Percentiles rank a stretch among this genome's conserved stretches.
These are phyloP conservation scores for Ahaetulla prasina DNA, from an alignment of 2,113 vertebrate genomes.

Conservation along the genomic window DNA sequence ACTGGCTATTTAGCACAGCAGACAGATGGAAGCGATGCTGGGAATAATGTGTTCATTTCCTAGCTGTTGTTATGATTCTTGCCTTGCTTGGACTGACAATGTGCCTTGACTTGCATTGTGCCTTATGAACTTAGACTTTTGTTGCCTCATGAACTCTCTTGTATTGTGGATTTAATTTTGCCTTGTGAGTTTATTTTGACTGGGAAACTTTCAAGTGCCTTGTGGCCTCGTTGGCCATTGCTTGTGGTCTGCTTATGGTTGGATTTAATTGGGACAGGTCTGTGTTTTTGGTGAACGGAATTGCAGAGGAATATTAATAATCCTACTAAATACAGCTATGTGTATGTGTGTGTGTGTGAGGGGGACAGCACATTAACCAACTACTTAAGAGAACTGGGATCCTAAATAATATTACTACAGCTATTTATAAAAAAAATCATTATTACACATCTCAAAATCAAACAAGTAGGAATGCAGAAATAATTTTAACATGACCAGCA, in stretches of 20 bases:
- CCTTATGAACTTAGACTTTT: no score
- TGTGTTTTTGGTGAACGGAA: not conserved
- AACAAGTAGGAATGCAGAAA: not conserved
- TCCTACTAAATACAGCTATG: not conserved
- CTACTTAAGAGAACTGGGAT: not conserved
- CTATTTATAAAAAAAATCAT: not conserved
- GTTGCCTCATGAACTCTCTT: not conserved
- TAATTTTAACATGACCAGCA: slow-evolving; percentile 6
- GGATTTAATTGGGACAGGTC: not conserved
- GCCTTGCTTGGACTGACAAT: not conserved
- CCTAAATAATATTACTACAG: not conserved
- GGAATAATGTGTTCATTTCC: not conserved
- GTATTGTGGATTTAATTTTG: not conserved
- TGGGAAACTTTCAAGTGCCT: not conserved
- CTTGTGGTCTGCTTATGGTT: not conserved
- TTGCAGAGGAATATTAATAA: not conserved
- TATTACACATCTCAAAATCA: not conserved
- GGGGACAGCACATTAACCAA: not conserved
- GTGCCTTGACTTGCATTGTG: not conserved
- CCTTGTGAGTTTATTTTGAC: not conserved
- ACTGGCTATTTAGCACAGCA: not conserved
- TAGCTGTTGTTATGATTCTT: not conserved
- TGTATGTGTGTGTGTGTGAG: not conserved
- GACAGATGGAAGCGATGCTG: not conserved
- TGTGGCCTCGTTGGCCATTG: not conserved